Conservation (phyloP, 64 coral and sea anemone genomes). For the Anthopleura sola region DNA sequence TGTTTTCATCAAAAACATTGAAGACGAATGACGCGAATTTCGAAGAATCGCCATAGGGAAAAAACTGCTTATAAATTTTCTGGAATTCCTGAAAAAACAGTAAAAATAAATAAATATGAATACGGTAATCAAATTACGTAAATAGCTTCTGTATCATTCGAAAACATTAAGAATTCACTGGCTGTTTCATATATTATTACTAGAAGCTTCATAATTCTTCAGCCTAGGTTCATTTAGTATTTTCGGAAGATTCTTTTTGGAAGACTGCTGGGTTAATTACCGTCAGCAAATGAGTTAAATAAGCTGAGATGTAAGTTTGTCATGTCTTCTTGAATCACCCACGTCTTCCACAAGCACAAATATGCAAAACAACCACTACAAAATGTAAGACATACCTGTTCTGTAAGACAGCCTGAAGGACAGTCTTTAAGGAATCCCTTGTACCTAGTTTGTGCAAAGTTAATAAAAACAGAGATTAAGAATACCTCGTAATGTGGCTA, state of each 20-base stretch:
- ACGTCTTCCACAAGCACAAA: neutral
- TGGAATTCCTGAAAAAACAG: conserved; percentile 81
- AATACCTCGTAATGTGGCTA: neutral
- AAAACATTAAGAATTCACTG: neutral
- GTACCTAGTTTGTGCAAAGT: conserved; percentile 50
- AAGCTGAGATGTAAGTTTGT: neutral
- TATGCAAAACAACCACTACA: neutral
- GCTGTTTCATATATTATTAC: neutral
- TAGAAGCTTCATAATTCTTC: neutral
- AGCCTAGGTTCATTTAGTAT: neutral
- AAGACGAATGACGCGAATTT: conserved; percentile 98
- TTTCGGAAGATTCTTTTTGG: neutral
- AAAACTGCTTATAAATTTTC: conserved; percentile 98
- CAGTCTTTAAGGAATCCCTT: conserved; percentile 96
- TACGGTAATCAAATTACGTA: neutral
- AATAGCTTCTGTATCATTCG: neutral
- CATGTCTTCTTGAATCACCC: neutral
- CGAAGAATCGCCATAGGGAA: conserved; percentile 86
- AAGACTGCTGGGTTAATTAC: neutral
- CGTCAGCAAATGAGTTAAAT: neutral
- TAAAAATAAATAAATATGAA: neutral
- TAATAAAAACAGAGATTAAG: neutral
- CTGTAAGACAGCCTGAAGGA: conserved; percentile 82
- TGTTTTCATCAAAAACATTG: conserved; percentile 97
- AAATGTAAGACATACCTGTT: conserved; percentile 56